These are phyloP conservation scores for Brevimyrus niger DNA, from an alignment of 2,113 vertebrate species.

Conservation along the genomic window DNA sequence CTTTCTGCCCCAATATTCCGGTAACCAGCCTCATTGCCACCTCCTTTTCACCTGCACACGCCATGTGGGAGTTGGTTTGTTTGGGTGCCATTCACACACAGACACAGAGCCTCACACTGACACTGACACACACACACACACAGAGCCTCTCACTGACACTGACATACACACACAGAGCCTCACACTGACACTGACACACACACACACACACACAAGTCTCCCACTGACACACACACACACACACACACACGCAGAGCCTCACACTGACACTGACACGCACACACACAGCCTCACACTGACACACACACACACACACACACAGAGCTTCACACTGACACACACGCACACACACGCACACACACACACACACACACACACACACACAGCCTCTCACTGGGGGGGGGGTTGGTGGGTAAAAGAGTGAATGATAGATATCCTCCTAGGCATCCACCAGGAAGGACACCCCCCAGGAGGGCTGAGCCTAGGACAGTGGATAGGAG, in stretches of 20 bases:
- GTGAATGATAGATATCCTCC: not conserved
- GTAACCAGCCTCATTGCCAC: not conserved
- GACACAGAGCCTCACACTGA: too few species aligned
- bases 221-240: too few species aligned
- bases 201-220: too few species aligned
- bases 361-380: too few species aligned
- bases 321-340: too few species aligned
- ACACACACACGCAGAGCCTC: too few species aligned
- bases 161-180: too few species aligned
- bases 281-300: not conserved
- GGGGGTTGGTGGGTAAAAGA: not conserved
- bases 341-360: too few species aligned
- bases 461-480: not conserved
- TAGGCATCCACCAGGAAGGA: conserved; percentile 13
- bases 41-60: not conserved
- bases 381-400: not conserved
- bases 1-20: not conserved
- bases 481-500: not conserved
- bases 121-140: not conserved
- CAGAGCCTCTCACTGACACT: too few species aligned
- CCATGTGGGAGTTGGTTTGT: not conserved
- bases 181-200: too few species aligned
- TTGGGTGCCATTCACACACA: not conserved
- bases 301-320: not conserved
- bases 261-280: too few species aligned